phyloP scores from a whole-genome alignment of 1,140 invertebrate species.

The Drosophila simulans region DNA sequence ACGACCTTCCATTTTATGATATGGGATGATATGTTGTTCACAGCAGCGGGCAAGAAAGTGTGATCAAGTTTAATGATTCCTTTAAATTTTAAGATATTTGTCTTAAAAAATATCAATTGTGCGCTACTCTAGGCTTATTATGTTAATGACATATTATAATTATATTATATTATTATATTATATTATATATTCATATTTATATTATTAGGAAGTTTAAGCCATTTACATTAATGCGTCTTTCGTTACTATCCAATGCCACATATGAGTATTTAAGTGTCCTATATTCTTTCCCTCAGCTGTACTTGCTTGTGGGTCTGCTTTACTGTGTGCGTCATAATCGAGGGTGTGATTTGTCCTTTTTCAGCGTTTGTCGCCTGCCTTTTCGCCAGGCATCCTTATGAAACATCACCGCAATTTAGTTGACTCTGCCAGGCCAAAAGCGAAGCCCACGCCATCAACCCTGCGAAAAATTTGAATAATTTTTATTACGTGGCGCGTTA shows the following conservation, averaged over 20 bases:
- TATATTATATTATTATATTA: too few relatives aligned
- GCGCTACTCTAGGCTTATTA: too few relatives aligned
- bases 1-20: background rate
- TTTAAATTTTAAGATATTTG: too few relatives aligned
- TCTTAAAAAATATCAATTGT: too few relatives aligned
- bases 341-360: slow-evolving; percentile 84
- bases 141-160: too few relatives aligned
- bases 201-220: too few relatives aligned
- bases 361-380: slow-evolving; percentile 43
- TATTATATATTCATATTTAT: too few relatives aligned
- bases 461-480: slow-evolving; percentile 84
- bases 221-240: too few relatives aligned
- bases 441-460: slow-evolving; percentile 8
- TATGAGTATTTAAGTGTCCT: background rate
- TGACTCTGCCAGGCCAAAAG: slow-evolving; percentile 39
- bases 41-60: background rate
- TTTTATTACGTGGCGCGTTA: slow-evolving; percentile 84
- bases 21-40: background rate
- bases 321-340: slow-evolving; percentile 71
- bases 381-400: slow-evolving; percentile 60
- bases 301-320: slow-evolving; percentile 4
- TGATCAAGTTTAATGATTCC: background rate
- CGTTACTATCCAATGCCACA: too few relatives aligned
- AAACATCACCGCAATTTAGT: slow-evolving; percentile 82
- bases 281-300: slow-evolving; percentile 6